Evolutionary conservation across 2,888 invertebrate genomes (phyloP).

Genomic region (Isotomurus palustris): DNA sequence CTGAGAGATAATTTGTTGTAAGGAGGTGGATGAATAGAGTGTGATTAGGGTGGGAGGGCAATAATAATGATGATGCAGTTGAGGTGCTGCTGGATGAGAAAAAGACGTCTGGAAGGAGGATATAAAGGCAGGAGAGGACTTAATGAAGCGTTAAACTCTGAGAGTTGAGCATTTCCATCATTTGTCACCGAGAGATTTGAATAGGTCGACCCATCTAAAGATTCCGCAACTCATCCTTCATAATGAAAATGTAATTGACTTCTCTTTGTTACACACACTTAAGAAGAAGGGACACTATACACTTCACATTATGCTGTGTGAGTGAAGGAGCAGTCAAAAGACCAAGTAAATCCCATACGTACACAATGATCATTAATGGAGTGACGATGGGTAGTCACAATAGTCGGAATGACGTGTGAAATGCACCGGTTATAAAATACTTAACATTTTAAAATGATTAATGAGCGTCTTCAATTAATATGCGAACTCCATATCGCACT

Average conservation of each 20-base stretch:
- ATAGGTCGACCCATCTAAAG: slow-evolving; percentile 9
- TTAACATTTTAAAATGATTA: slow-evolving; percentile 45
- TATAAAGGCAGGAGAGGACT: slow-evolving; percentile 19
- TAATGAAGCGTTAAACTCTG: slow-evolving; percentile 42
- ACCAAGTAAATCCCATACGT: slow-evolving; percentile 30
- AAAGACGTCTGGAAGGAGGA: too few relatives aligned
- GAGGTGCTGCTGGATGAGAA: too few relatives aligned
- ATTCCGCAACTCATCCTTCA: slow-evolving; percentile 44
- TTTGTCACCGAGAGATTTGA: slow-evolving; percentile 37
- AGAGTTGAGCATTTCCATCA: slow-evolving; percentile 34
- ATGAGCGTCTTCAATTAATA: slow-evolving; percentile 44
- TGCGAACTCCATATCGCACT: slow-evolving; percentile 34
- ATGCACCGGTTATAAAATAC: slow-evolving; percentile 45
- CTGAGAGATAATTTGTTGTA: background rate
- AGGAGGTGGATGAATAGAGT: slow-evolving; percentile 6
- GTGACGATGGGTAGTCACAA: slow-evolving; percentile 3
- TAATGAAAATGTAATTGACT: slow-evolving; percentile 47
- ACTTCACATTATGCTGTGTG: background rate
- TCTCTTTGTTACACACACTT: slow-evolving; percentile 43
- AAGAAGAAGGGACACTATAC: slow-evolving; percentile 1
- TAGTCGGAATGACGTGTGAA: slow-evolving; percentile 38
- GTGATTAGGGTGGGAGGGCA: slow-evolving; percentile 10
- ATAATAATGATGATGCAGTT: slow-evolving; percentile 1
- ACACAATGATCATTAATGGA: slow-evolving; percentile 41
- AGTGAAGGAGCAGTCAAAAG: slow-evolving; percentile 5